Percentiles rank a stretch among this genome's conserved stretches.
Evolutionary conservation across 2,888 invertebrate species (phyloP).

Genomic region (Hemistola chrysoprasaria): DNA sequence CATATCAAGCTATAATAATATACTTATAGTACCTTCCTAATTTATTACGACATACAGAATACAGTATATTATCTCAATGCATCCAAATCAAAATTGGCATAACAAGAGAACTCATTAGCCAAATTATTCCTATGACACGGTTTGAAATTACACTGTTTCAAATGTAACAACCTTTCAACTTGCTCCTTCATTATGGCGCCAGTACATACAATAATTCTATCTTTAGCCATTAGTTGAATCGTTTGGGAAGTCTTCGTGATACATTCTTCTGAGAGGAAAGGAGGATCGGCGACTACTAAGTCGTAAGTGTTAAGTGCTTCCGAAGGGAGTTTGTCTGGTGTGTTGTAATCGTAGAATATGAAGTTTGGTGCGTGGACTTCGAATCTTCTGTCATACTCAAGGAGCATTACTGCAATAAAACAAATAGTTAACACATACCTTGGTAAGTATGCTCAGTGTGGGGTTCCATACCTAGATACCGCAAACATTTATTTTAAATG

Average conservation of each 20-base stretch:
- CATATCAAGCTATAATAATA: no score
- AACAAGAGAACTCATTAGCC: slow-evolving; percentile 96
- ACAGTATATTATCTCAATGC: slow-evolving; percentile 46
- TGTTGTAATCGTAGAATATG: slow-evolving; percentile 93
- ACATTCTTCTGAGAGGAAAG: slow-evolving; percentile 96
- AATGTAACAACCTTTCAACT: slow-evolving; percentile 83
- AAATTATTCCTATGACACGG: slow-evolving; percentile 94
- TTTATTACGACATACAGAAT: no score
- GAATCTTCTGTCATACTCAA: slow-evolving; percentile 95
- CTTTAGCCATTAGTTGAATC: slow-evolving; percentile 87
- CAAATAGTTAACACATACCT: no score
- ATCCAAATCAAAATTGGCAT: slow-evolving; percentile 92
- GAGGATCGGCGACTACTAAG: slow-evolving; percentile 96
- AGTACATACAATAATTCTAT: slow-evolving; percentile 93
- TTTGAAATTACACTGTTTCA: slow-evolving; percentile 86
- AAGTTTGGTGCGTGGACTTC: slow-evolving; percentile 89
- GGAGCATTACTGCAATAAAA: slow-evolving; percentile 84
- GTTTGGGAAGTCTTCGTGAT: slow-evolving; percentile 91
- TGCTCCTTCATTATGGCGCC: slow-evolving; percentile 91
- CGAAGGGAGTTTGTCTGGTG: slow-evolving; percentile 85
- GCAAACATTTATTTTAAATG: no score
- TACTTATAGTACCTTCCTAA: no score
- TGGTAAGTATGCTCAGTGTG: no score
- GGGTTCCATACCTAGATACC: no score
- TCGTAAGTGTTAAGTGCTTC: slow-evolving; percentile 86